Conservation (phyloP, 2,888 invertebrate genomes). For the Acanthosepion esculentum region DNA sequence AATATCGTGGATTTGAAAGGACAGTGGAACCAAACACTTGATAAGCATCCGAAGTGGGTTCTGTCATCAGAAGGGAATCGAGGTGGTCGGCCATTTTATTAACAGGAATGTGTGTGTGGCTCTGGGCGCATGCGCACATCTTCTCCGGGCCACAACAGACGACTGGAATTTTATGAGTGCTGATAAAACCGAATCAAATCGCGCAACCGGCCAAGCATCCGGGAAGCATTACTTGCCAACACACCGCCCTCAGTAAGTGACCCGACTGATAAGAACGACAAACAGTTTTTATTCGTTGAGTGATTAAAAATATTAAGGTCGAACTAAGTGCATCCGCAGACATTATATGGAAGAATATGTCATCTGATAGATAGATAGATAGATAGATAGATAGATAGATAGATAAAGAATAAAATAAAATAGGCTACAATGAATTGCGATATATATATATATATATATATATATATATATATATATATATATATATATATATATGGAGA, state of each 20-base stretch:
- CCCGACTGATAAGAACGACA: not conserved
- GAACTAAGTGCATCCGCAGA: not conserved
- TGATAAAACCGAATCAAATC: not conserved
- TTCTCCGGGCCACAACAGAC: not conserved
- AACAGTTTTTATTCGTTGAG: not conserved
- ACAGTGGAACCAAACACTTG: not conserved
- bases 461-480: no score
- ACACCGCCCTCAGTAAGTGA: not conserved
- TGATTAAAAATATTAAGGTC: conserved; percentile 23
- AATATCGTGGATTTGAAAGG: not conserved
- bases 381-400: no score
- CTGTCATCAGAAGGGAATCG: not conserved
- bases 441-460: no score
- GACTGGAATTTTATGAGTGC: not conserved
- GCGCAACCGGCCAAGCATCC: not conserved
- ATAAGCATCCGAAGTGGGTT: not conserved
- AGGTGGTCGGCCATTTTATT: not conserved
- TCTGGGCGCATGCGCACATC: not conserved
- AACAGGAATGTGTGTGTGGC: not conserved
- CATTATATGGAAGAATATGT: not conserved
- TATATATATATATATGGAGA: no score
- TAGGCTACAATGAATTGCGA: no score
- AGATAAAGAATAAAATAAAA: no score
- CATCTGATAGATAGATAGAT: no score
- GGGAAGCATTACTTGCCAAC: not conserved